Base-by-base conservation (phyloP, 2,888 invertebrate genomes). In the Amphiduros pacificus region DNA sequence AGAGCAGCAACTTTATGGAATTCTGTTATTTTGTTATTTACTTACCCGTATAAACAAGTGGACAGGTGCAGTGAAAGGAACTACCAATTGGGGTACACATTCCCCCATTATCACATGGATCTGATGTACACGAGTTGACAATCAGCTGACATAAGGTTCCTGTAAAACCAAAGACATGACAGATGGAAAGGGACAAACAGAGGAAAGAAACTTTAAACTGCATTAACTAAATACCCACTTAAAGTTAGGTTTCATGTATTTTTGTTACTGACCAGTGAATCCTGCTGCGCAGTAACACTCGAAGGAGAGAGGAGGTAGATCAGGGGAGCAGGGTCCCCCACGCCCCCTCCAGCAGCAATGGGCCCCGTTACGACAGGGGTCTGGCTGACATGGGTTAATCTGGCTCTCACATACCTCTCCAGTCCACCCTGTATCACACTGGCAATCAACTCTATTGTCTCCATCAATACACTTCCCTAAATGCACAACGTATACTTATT, bases 381-480 rank as follows among this genome's bases (percentile, higher is more conserved):
- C 68, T 32, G 75, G 69, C 22, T 50, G 32, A 65, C 78, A 79
- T 1, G 73, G 71, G 64, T 77, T 76, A 40, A 71, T 32, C 9
- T 53, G 41, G 5, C 49, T 49, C 56, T 73, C 71, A 72, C 79
- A 79, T 49, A 60, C 65, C 22, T 22, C 48, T 27, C 77, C 79
- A 17, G 71, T 71, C 62, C 71, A 72, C 17, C 69, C 67, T 1
- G 61, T 54, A 36, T 64, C 57, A 70, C 80, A 80, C 28, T 52
- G 6, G 66, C 80, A 80, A 0, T 61, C 70, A 66, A 72, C 78
- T 36, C 48, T 28, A 31, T 72, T 70, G 17, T 72, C 56, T 5
- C 73, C 73, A 67, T 79, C 78, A 14, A 73, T 40, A 65, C 79
- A 79, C 2, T n/a, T n/a, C n/a, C n/a, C n/a, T n/a, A n/a, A n/a